Evolutionary conservation across 2,113 vertebrate species (phyloP).

Genomic region (Callipepla squamata): DNA sequence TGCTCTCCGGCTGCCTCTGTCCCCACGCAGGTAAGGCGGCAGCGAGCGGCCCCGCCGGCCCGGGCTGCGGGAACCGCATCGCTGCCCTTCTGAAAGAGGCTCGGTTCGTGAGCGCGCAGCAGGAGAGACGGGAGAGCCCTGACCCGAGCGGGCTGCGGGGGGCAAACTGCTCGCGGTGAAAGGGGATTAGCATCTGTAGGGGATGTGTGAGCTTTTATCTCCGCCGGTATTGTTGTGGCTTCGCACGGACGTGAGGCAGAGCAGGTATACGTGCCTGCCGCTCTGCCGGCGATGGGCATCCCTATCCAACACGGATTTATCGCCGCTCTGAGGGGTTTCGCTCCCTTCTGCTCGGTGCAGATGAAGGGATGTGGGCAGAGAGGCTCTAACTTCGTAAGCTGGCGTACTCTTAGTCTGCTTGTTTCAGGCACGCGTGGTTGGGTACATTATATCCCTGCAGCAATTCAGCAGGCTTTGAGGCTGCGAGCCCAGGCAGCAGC

Average conservation of each 20-base stretch:
- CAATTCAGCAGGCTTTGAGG: background rate
- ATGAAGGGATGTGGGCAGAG: background rate
- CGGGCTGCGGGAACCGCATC: background rate
- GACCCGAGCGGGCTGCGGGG: background rate
- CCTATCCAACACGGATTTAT: background rate
- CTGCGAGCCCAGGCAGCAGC: background rate
- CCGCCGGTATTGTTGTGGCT: background rate
- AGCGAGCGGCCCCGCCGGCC: accelerated
- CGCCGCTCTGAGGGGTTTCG: background rate
- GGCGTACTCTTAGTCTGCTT: background rate
- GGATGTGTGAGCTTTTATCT: background rate
- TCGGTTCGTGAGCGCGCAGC: background rate
- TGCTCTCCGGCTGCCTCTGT: slow-evolving; percentile 55
- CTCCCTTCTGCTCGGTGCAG: background rate
- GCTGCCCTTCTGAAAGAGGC: background rate
- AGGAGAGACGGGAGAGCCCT: background rate
- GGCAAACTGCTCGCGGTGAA: accelerated
- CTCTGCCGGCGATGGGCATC: accelerated
- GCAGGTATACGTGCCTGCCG: background rate
- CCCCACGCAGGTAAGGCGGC: slow-evolving; percentile 47
- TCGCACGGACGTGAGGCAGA: accelerated
- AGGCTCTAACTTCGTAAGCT: background rate
- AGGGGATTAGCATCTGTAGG: accelerated
- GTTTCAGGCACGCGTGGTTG: background rate
- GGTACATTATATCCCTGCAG: background rate